phyloP scores from a whole-genome alignment of 2,888 invertebrate genomes.

The Parnassius orleans region DNA sequence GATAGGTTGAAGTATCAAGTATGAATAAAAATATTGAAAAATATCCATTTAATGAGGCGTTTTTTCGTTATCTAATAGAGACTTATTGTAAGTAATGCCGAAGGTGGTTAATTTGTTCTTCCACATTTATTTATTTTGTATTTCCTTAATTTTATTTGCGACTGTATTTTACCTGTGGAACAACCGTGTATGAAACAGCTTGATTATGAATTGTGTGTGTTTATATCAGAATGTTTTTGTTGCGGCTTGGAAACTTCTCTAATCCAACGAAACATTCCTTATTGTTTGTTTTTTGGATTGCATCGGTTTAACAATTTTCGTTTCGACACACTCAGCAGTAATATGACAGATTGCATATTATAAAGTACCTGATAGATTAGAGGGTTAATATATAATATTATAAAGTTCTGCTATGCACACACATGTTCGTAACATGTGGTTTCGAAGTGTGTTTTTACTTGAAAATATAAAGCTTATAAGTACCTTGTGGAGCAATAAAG shows the following conservation, averaged over 20 bases:
- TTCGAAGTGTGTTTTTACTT: conserved; percentile 59
- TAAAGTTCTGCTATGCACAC: conserved; percentile 63
- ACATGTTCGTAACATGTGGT: conserved; percentile 55
- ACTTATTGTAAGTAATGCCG: not conserved
- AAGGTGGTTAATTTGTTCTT: conserved; percentile 14
- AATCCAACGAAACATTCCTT: conserved; percentile 44
- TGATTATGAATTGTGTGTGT: conserved; percentile 61
- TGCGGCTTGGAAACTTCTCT: conserved; percentile 33
- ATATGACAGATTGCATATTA: conserved; percentile 44
- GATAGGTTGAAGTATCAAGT: too few relatives aligned
- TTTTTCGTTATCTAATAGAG: not conserved
- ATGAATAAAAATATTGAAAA: too few relatives aligned
- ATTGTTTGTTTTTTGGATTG: conserved; percentile 43
- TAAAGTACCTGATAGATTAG: conserved; percentile 69
- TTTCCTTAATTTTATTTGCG: conserved; percentile 28
- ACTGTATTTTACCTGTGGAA: conserved; percentile 30
- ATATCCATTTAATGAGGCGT: not conserved
- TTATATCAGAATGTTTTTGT: conserved; percentile 50
- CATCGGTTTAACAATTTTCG: conserved; percentile 30
- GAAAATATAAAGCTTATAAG: conserved; percentile 58
- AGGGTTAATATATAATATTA: conserved; percentile 45
- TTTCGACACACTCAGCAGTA: conserved; percentile 39
- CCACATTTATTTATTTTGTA: not conserved
- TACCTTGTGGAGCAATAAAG: conserved; percentile 71
- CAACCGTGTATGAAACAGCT: conserved; percentile 35